Evolutionary conservation across 2,888 invertebrate species (phyloP), one percentile per base, ranked within the genome.

Genomic region (Patella caerulea): DNA sequence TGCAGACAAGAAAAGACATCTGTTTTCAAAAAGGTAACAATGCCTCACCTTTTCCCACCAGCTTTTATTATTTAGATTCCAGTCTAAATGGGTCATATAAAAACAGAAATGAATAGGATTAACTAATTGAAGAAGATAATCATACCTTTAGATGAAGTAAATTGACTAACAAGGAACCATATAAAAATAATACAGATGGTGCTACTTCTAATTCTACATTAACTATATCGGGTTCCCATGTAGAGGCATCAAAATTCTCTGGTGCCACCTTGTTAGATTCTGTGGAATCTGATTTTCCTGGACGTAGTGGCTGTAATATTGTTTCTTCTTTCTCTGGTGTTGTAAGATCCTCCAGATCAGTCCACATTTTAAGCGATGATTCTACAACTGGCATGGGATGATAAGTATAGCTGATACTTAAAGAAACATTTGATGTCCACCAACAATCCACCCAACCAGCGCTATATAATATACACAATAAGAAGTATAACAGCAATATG

Each of bases 271-370:
- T 69, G 45, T 78, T 76, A 14, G 73, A 72, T 29, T 74, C 65
- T 34, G 69, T 29, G 19, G 84, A 83, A 29, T 82, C 81, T 74
- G 84, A 56, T 76, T 79, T 80, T 77, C 86, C 83, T 2, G 97
- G 97, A 84, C 97, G 94, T 94, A 98, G 96, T 0, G 98, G 98
- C 7, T 97, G 96, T 45, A 98, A 92, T 1, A 98, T 92, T 81
- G 97, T 95, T 92, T 98, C 98, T 92, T 98, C 98, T 91, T 97
- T 96, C 88, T 97, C 97, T 0, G 98, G 98, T 2, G 97, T 97
- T 1, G 79, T 53, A 45, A 81, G 59, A 24, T 84, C 82, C 34
- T 82, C 82, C 11, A 82, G 72, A 3, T 79, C 71, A 14, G 81
- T 79, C 3, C 74, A 73, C 45, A 75, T 82, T 71, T 97, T 97